Percentiles rank a stretch among this genome's conserved stretches.
These are phyloP conservation scores for Syngnathus rostellatus DNA, from an alignment of 2,797 vertebrate species.

Conservation along the genomic window DNA sequence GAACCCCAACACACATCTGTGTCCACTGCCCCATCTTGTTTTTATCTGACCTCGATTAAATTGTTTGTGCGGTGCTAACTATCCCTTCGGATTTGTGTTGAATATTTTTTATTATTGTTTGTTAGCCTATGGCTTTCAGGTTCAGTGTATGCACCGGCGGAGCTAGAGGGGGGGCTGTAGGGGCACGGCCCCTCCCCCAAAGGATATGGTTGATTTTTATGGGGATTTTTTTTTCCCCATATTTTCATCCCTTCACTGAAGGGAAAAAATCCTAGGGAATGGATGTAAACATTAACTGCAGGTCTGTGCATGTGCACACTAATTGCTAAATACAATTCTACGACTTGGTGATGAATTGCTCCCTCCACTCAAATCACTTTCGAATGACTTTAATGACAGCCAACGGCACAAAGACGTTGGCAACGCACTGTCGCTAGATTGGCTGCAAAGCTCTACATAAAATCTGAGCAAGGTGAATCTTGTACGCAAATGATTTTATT, in stretches of 20 bases:
- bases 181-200: no score
- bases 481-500: neutral
- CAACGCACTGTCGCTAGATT: neutral
- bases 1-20: conserved; percentile 13
- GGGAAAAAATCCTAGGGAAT: no score
- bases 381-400: neutral
- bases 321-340: neutral
- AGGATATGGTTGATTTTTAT: no score
- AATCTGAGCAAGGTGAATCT: neutral
- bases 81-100: neutral
- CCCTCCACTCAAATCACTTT: neutral
- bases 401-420: neutral
- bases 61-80: neutral
- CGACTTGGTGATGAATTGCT: neutral
- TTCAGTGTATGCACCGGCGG: no score
- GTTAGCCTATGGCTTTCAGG: no score
- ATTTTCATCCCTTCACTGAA: no score
- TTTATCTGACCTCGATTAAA: conserved; percentile 18
- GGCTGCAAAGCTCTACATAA: neutral
- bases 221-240: no score
- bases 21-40: conserved; percentile 8
- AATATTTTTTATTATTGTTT: neutral
- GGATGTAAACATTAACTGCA: no score
- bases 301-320: no score
- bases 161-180: no score